Evolutionary conservation across 2,113 vertebrate species (phyloP), one percentile per base, ranked within the genome.

Genomic region (Leucosticte australis): DNA sequence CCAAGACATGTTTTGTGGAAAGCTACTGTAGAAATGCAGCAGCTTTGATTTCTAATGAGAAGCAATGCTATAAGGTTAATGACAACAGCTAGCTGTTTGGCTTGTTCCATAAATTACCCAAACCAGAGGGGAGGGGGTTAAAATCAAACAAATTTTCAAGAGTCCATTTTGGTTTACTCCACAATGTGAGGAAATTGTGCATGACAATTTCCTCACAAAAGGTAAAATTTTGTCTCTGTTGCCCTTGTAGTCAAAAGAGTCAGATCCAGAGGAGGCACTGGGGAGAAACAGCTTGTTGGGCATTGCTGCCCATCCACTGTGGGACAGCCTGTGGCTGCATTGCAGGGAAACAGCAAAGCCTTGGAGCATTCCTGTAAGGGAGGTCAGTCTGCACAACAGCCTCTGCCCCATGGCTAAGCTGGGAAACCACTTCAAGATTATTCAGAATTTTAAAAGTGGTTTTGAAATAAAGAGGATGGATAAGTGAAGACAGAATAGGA

Each of bases 301-400:
- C 35, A 10, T 59, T 37, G 23, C 42, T 59, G 35, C 33, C n/a
- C n/a, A 16, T 31, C 22, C 23, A 3, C 50, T 8, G 16, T 5
- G 8, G 46, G 44, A 30, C 59, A 73, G 55, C 11, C 37, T 7
- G 7, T 0, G 4, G 31, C 35, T 22, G 15, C 3, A 2, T 8
- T 55, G 47, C 30, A 50, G 16, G 68, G 35, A 13, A 52, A 15
- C 20, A 44, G 9, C 33, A 28, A 49, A 62, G 59, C 37, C 52
- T 67, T 3, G 1, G 49, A 39, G 15, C 6, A 0, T 39, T 60
- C 56, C 50, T 65, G 13, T 26, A 22, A n/a, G 33, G 33, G 28
- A 59, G 8, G 15, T 44, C 50, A 55, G 46, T 17, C 39, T 60
- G 46, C 44, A 56, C 62, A 83, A 23, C 3, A 6, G 39, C 30